Percentiles rank a stretch among this genome's conserved stretches.
Conservation (phyloP, 35 echinoderm and acorn worm genomes). For the Apostichopus parvimensis region DNA sequence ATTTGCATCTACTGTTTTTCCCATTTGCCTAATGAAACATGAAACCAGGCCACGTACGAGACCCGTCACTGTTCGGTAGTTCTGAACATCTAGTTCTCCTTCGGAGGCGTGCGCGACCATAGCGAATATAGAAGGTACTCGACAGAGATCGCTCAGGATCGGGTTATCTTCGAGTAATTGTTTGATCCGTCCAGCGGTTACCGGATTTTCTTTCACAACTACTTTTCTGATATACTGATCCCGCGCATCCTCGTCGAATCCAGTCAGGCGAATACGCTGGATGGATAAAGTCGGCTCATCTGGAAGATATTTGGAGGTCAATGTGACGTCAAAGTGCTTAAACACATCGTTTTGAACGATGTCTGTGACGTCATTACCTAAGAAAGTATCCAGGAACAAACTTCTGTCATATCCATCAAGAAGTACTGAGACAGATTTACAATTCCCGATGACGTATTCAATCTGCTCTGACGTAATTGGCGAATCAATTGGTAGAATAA, state of each 20-base stretch:
- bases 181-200: not conserved
- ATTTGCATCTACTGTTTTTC: not conserved
- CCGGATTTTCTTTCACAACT: not conserved
- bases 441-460: not conserved
- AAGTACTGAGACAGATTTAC: not conserved
- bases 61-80: not conserved
- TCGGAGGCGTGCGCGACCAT: not conserved
- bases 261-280: not conserved
- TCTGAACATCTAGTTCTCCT: not conserved
- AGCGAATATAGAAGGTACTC: not conserved
- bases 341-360: not conserved
- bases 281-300: not conserved
- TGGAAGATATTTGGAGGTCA: not conserved
- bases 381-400: not conserved
- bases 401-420: slow-evolving; percentile 15
- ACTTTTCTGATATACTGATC: not conserved
- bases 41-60: not conserved
- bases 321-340: not conserved
- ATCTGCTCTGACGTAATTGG: not conserved
- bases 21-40: not conserved
- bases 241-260: not conserved
- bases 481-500: slow-evolving; percentile 1
- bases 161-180: not conserved
- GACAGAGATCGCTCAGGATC: slow-evolving; percentile 3
- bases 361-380: not conserved